Percentiles rank a stretch among this genome's conserved stretches.
phyloP scores from a whole-genome alignment of 2,888 invertebrate genomes.

The Dugesia japonica region DNA sequence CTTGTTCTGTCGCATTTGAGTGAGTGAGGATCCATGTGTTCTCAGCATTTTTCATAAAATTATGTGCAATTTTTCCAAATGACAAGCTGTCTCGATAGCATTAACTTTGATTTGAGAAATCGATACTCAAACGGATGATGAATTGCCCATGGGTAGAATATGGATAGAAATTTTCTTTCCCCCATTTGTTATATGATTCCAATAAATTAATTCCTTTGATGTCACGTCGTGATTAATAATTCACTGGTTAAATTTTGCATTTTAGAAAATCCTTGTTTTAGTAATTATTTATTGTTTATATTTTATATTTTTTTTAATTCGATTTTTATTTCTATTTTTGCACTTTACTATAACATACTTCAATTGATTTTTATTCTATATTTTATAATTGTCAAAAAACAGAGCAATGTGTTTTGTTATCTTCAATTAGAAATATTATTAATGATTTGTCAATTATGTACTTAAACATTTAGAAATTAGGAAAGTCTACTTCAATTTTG shows the following conservation, averaged over 20 bases:
- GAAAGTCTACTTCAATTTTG: no score
- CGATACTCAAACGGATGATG: slow-evolving; percentile 20
- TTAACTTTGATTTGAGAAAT: slow-evolving; percentile 20
- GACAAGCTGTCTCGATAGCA: slow-evolving; percentile 9
- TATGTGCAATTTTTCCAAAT: not conserved
- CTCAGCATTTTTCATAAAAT: not conserved
- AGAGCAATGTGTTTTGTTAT: no score
- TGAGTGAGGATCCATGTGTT: not conserved
- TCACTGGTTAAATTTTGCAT: not conserved
- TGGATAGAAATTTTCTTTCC: not conserved
- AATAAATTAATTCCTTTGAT: slow-evolving; percentile 16
- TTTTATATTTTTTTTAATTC: no score
- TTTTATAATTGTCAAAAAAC: no score
- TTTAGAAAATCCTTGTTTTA: no score
- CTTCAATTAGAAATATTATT: no score
- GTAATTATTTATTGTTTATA: no score
- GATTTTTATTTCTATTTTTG: no score
- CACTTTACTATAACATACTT: no score
- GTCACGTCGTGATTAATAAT: slow-evolving; percentile 5
- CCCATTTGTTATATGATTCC: not conserved
- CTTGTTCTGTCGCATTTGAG: not conserved
- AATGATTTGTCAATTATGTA: no score
- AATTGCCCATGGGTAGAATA: not conserved
- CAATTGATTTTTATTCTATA: no score
- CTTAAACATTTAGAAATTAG: no score